Evolutionary conservation across 1,140 invertebrate species (phyloP), one percentile per base, ranked within the genome.

Genomic region (Drosophila kanapiae): DNA sequence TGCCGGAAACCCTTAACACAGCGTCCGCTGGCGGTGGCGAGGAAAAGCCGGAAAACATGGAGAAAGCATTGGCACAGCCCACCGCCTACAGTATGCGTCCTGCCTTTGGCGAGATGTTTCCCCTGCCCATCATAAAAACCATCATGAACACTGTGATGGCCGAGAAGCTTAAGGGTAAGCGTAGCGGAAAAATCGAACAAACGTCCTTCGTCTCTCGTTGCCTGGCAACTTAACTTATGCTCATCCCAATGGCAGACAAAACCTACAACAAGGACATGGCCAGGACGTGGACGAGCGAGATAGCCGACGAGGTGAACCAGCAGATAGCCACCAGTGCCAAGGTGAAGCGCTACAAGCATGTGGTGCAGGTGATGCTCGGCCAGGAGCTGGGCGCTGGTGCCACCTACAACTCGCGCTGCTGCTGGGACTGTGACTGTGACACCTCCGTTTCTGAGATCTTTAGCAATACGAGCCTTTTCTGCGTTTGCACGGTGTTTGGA

Each of bases 351-450:
- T 90, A 85, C 58, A 90, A 90, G 48, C 85, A 90, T 45, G 86
- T 90, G 3, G 85, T 90, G 3, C 85, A 90, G n/a, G 86, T 90
- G 4, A 85, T 85, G 78, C 45, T 90, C 11, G 85, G 82, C n/a
- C 85, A 90, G 45, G 86, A 90, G 58, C 71, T 90, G 48, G 85
- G 85, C 0, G 85, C 85, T 6, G 85, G 85, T 0, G 63, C 62
- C 37, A 79, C 67, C 9, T 90, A 86, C 42, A 64, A 82, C 10
- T 91, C 85, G 3, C 85, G 85, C 14, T 91, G 86, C 33, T 90
- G 85, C 58, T 90, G 85, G 85, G 85, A 90, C 18, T 85, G 86
- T 14, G 85, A 90, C 27, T 85, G 86, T 29, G 85, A 90, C n/a
- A 90, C 85, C 10, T 81, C 82, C 16, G 54, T 90, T 2, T 79